Base-by-base conservation (phyloP, 2,797 vertebrate species). In the Phrynocephalus guinanensis region DNA sequence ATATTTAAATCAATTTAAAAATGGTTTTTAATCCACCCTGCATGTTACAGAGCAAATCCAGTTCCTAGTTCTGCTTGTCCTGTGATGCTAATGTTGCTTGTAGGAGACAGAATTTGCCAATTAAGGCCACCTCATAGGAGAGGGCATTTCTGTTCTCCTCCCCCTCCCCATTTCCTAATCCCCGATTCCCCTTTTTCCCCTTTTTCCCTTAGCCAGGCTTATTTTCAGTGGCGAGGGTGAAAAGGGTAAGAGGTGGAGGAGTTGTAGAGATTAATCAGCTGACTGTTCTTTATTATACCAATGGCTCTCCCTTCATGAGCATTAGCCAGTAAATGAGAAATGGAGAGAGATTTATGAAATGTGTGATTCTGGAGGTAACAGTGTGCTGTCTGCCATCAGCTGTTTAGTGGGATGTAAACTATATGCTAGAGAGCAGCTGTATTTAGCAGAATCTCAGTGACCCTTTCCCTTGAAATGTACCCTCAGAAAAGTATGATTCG, bases 131-230 rank as follows among this genome's bases (percentile, higher is more conserved):
- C 60, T 15, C 13, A 18, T 63, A 63, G 60, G 18, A 63, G 18
- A 63, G 18, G 60, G 60, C 18, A 63, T 24, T 52, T 68, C 9
- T 20, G 48, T 20, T 83, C n/a, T 15, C 9, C 77, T 2, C 79
- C 83, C 50, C 0, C 0, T 87, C 52, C 5, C 52, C 52, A 56
- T 56, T 56, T 56, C 52, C 52, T 13, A 56, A 56, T 56, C 52
- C 13, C 9, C 13, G 52, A 77, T 52, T 8, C 60, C 71, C 15
- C 33, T 7, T 79, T 86, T 60, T 20, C 71, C 15, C 33, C 9
- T 79, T 86, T 60, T 20, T 1, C 0, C 0, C 26, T 82, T 20
- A 68, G 26, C 10, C 73, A 85, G 60, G 30, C 81, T 77, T 73
- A 50, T 66, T 86, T 73, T 70, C 26, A 80, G 38, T 20, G 30